Evolutionary conservation across 2,113 vertebrate species (phyloP).

Genomic region (rabbit (Oryctolagus cuniculus)): mOryCun1.1 NC_091439.1:98843501-98844000

Average conservation of each 20-base stretch:
- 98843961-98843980: no score
- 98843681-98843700: accelerated
- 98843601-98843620: background rate
- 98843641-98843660: background rate
- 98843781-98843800: background rate
- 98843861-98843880: background rate
- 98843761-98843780: background rate
- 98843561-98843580: background rate
- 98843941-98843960: no score
- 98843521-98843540: background rate
- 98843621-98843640: background rate
- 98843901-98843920: background rate
- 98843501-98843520: background rate
- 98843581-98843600: background rate
- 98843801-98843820: background rate
- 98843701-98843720: background rate
- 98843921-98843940: no score
- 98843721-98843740: background rate
- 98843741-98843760: background rate
- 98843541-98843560: background rate
- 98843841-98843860: background rate
- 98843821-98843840: background rate
- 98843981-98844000: no score
- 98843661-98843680: background rate
- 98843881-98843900: background rate